Percentiles rank a stretch among this genome's conserved stretches.
phyloP scores from a whole-genome alignment of 2,113 vertebrate genomes.

The Centropus bengalensis region DNA sequence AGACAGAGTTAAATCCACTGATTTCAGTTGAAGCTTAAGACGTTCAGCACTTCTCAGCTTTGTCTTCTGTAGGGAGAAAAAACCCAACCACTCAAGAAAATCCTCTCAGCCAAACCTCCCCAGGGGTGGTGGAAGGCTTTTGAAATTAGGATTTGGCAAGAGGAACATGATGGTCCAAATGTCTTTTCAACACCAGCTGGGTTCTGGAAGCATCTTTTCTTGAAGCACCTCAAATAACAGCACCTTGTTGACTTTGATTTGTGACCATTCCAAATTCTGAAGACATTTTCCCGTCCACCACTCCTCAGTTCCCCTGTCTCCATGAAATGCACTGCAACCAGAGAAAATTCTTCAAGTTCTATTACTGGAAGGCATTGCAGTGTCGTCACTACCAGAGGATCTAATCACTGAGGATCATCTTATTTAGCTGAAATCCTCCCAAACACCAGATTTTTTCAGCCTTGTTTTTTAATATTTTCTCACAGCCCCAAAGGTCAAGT shows the following conservation, averaged over 20 bases:
- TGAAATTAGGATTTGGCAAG: not conserved
- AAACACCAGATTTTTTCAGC: not conserved
- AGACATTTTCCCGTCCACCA: not conserved
- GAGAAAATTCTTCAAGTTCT: not conserved
- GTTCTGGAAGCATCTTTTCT: not conserved
- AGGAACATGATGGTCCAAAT: not conserved
- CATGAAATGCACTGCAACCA: accelerated
- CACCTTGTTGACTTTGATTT: not conserved
- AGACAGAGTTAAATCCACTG: not conserved
- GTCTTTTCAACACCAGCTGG: not conserved
- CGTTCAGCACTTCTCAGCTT: not conserved
- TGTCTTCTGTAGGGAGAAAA: not conserved
- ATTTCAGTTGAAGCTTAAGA: not conserved
- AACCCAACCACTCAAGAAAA: not conserved
- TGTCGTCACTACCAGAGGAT: not conserved
- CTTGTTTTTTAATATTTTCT: constrained; percentile 15
- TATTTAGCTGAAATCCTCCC: not conserved
- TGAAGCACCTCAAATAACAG: not conserved
- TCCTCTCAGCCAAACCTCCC: not conserved
- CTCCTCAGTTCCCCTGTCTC: not conserved
- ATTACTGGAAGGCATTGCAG: not conserved
- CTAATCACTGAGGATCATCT: not conserved
- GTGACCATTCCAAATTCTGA: not conserved
- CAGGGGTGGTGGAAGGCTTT: not conserved
- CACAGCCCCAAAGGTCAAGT: not conserved